Conservation (phyloP, 2,888 invertebrate genomes). For the Dione vanillae region DNA sequence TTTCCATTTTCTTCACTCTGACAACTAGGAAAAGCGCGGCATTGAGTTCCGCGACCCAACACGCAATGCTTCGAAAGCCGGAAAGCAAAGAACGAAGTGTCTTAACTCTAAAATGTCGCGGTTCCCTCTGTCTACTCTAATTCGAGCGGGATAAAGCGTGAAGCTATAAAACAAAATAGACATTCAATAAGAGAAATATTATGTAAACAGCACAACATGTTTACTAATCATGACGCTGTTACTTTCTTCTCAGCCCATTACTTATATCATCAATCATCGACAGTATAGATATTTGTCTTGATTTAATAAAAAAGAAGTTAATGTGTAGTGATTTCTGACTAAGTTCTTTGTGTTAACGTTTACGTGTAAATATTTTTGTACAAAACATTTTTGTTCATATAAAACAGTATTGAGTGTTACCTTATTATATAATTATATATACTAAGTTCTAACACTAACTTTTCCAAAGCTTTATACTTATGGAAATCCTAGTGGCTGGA, state of each 20-base stretch:
- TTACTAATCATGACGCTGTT: constrained; percentile 14
- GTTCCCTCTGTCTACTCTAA: too few relatives aligned
- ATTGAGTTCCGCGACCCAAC: too few relatives aligned
- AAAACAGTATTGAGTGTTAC: background rate
- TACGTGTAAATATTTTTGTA: background rate
- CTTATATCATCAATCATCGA: constrained; percentile 5
- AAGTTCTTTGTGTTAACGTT: background rate
- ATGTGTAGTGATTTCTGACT: background rate
- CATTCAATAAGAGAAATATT: constrained; percentile 11
- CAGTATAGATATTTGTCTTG: constrained; percentile 14
- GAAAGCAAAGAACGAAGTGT: too few relatives aligned
- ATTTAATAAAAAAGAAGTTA: constrained; percentile 6
- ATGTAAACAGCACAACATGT: constrained; percentile 12
- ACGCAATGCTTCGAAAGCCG: too few relatives aligned
- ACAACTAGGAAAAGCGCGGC: too few relatives aligned
- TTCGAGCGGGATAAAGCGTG: too few relatives aligned
- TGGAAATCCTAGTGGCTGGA: too few relatives aligned
- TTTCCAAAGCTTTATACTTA: too few relatives aligned
- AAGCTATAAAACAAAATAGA: too few relatives aligned
- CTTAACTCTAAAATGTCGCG: too few relatives aligned
- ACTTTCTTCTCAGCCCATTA: constrained; percentile 8
- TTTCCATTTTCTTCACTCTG: too few relatives aligned
- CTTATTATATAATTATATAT: background rate
- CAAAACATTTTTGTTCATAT: background rate
- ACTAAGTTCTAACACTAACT: background rate